Evolutionary conservation across 1,140 invertebrate genomes (phyloP).

Genomic region (Steinernema khuongi): DNA sequence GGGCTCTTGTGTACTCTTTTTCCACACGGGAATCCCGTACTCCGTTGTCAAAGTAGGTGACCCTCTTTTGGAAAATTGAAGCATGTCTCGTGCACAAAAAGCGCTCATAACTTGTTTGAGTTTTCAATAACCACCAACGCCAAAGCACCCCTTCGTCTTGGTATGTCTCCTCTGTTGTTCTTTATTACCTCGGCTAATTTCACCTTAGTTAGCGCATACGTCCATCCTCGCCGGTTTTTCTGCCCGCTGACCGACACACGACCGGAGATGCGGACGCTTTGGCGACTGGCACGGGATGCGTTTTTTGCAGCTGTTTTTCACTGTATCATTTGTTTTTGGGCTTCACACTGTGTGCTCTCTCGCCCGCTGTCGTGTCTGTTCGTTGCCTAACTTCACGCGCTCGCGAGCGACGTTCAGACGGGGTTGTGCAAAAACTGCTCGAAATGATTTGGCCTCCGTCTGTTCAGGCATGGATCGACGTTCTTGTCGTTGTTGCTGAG

Average conservation of each 20-base stretch:
- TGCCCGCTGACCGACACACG: background rate
- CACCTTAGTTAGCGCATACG: background rate
- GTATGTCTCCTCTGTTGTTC: background rate
- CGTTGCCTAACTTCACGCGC: background rate
- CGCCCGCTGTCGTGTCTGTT: background rate
- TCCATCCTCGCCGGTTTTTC: background rate
- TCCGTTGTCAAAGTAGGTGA: no score
- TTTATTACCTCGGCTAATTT: background rate
- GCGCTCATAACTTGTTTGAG: background rate
- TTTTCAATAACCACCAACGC: background rate
- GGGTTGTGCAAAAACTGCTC: background rate
- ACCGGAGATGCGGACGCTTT: background rate
- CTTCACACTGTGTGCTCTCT: no score
- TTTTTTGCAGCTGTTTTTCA: background rate
- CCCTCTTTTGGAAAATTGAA: no score
- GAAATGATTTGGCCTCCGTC: no score
- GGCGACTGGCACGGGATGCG: slow-evolving; percentile 4
- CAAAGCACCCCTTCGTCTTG: background rate
- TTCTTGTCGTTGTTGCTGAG: no score
- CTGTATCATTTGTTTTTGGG: slow-evolving; percentile 8
- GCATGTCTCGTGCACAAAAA: no score
- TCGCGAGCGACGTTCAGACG: no score
- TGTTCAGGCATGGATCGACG: no score
- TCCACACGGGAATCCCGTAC: no score
- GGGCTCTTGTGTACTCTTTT: no score